Base-by-base conservation (phyloP, 2,113 vertebrate species). In the Cynocephalus volans region DNA sequence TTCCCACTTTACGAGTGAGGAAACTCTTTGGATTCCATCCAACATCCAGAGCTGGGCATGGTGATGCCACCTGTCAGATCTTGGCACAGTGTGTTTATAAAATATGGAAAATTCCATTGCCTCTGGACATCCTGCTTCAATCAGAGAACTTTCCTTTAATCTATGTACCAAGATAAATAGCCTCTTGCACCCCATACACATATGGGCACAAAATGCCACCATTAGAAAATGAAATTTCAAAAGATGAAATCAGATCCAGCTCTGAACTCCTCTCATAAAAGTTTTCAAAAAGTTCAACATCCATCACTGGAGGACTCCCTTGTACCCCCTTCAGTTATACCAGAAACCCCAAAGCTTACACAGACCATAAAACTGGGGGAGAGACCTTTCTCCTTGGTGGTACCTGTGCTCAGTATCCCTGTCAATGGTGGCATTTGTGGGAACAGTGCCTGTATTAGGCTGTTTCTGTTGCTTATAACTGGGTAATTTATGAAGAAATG, bases 1-100 rank as follows among this genome's bases (percentile, higher is more conserved):
- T 12, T 17, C 9, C 36, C 7, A 8, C 33, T 50, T 72, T 3
- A 56, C 11, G 56, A 36, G 12, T 0, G 7, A 50, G 52, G 33
- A 23, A 60, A 24, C 3, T 18, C 56, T 64, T 13, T 28, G 48
- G 48, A 19, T 45, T 73, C 33, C 50, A n/a, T 50, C 9, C 45
- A 56, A 8, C 19, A 50, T 2, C 15, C n/a, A 14, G 13, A 33
- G 33, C 0, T 24, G 54, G 67, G 1, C 12, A 3, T 2, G 52
- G 62, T n/a, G 12, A 69, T 6, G 6, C 11, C 45, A 19, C 69
- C 1, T 3, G n/a, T 45, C 72, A 6, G 69, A 62, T 65, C 86
- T 70, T 81, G 50, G 60, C 86, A 56, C 2, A 24, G n/a, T 28
- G 36, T 45, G 6, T 48, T 48, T 31, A 3, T 14, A 48, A 89